Evolutionary conservation across 2,113 vertebrate species (phyloP).

Genomic region (Cyanoderma ruficeps): DNA sequence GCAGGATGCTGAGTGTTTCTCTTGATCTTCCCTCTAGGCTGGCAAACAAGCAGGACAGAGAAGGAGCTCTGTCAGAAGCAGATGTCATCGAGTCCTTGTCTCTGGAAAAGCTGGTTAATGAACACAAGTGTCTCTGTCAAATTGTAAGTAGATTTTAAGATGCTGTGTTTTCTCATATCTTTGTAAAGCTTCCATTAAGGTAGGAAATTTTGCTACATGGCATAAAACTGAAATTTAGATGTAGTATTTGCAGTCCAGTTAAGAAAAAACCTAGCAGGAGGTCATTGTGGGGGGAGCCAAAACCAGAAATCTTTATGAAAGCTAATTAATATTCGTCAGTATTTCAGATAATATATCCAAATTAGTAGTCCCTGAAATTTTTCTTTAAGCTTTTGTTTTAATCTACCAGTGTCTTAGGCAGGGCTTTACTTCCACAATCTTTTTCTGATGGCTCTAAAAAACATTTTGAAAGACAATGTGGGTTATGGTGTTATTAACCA

Average conservation of each 20-base stretch:
- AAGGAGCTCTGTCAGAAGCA: constrained; percentile 90
- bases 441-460: background rate
- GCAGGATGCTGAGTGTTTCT: background rate
- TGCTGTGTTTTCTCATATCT: background rate
- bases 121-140: constrained; percentile 94
- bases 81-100: constrained; percentile 91
- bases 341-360: background rate
- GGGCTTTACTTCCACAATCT: background rate
- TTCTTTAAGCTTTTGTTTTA: background rate
- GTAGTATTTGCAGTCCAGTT: background rate
- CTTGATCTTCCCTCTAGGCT: constrained; percentile 74
- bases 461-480: background rate
- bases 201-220: background rate
- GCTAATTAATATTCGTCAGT: background rate
- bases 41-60: constrained; percentile 94
- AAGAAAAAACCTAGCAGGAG: background rate
- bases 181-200: background rate
- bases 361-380: background rate
- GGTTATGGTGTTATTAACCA: background rate
- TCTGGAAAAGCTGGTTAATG: constrained; percentile 92
- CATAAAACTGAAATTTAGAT: background rate
- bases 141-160: constrained; percentile 81
- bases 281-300: background rate
- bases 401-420: background rate
- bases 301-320: background rate